Evolutionary conservation across 2,113 vertebrate genomes (phyloP).

Genomic region (Trinectes maculatus): DNA sequence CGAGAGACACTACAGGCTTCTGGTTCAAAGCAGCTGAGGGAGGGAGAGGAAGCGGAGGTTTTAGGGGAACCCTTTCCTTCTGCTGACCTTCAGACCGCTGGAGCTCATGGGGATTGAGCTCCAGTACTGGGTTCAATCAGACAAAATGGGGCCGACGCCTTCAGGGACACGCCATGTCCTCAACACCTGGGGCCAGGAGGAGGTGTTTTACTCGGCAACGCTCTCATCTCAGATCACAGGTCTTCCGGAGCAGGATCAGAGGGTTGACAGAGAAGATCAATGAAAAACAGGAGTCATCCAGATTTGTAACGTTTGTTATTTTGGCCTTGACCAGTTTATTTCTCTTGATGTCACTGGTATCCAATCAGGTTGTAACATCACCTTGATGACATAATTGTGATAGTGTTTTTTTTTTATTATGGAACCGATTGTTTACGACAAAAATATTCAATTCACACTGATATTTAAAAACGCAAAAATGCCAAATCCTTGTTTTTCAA

Average conservation of each 20-base stretch:
- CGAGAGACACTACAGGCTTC: constrained; percentile 59
- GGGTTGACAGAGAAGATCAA: constrained; percentile 20
- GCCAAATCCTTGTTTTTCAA: too few relatives aligned
- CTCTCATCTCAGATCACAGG: constrained; percentile 57
- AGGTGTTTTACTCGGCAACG: constrained; percentile 61
- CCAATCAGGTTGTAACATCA: background rate
- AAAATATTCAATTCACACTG: too few relatives aligned
- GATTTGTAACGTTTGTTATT: background rate
- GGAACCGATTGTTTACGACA: too few relatives aligned
- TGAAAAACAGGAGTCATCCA: constrained; percentile 12
- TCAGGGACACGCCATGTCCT: constrained; percentile 63
- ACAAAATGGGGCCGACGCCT: constrained; percentile 66
- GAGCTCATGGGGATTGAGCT: constrained; percentile 55
- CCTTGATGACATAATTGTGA: too few relatives aligned
- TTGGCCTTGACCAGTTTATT: background rate
- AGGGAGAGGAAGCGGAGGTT: constrained; percentile 48
- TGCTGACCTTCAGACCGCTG: constrained; percentile 58
- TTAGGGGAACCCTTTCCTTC: constrained; percentile 51
- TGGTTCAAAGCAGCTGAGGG: constrained; percentile 61
- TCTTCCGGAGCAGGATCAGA: constrained; percentile 44
- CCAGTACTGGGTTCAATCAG: constrained; percentile 64
- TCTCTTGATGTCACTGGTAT: background rate
- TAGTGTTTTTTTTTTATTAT: too few relatives aligned
- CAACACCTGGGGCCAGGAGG: constrained; percentile 73
- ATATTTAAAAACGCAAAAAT: too few relatives aligned